Percentiles rank a stretch among this genome's conserved stretches.
Conservation (phyloP, 64 coral and sea anemone species). For the Trachythela sp. region DNA sequence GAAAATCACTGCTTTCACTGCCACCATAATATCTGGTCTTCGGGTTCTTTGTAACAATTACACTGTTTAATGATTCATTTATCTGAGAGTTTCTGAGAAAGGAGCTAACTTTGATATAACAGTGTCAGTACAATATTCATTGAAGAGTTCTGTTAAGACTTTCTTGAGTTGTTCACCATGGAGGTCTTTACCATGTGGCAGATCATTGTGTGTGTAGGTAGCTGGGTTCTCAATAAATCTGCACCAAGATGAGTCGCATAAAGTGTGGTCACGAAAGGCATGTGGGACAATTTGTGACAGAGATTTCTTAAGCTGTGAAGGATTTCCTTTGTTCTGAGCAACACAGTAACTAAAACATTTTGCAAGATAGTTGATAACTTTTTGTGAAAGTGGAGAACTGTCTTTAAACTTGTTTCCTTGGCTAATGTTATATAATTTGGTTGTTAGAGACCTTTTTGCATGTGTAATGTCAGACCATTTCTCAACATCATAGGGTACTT, state of each 20-base stretch:
- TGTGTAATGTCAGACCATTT: constrained; percentile 38
- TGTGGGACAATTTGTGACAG: constrained; percentile 13
- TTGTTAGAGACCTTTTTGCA: constrained; percentile 34
- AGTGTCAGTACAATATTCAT: background rate
- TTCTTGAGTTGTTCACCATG: background rate
- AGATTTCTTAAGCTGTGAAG: background rate
- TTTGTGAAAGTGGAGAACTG: constrained; percentile 6
- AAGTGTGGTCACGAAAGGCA: constrained; percentile 25
- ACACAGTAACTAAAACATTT: background rate
- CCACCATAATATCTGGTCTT: constrained; percentile 28
- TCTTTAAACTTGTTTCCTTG: constrained; percentile 20
- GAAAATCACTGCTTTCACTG: constrained; percentile 29
- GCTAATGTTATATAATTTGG: constrained; percentile 32
- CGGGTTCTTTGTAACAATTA: background rate
- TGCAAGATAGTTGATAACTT: background rate
- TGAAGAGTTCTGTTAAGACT: background rate
- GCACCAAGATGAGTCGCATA: constrained; percentile 17
- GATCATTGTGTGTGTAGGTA: background rate
- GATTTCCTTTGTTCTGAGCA: background rate
- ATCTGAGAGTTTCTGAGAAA: background rate
- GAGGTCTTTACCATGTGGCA: background rate
- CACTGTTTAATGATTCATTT: background rate
- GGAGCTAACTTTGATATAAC: constrained; percentile 12
- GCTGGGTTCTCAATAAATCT: background rate
- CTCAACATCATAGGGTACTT: constrained; percentile 21